Evolutionary conservation across 1,140 invertebrate genomes (phyloP).

Genomic region (Papilio machaon): DNA sequence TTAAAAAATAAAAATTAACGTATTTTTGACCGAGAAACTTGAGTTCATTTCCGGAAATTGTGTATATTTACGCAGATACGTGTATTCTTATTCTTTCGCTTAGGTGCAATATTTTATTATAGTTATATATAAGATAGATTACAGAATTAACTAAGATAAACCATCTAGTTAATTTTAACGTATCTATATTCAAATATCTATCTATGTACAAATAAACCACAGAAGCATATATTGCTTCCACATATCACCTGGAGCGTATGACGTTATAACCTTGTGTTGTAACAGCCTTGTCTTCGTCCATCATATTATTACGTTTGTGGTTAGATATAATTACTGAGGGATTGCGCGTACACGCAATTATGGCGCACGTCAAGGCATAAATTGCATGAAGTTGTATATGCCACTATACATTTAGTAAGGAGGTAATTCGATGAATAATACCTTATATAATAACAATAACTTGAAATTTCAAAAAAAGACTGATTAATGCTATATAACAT

Average conservation of each 20-base stretch:
- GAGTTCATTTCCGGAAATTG: no score
- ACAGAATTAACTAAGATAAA: background rate
- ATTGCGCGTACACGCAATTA: slow-evolving; percentile 67
- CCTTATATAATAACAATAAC: background rate
- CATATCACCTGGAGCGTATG: background rate
- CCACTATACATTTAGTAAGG: background rate
- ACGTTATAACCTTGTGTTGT: slow-evolving; percentile 41
- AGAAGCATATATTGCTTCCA: background rate
- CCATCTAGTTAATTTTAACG: background rate
- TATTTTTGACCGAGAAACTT: no score
- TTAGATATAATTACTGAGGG: slow-evolving; percentile 61
- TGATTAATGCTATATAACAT: no score
- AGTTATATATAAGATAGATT: no score
- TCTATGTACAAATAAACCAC: background rate
- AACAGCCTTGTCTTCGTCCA: slow-evolving; percentile 47
- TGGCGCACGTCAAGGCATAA: slow-evolving; percentile 35
- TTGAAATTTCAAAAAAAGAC: background rate
- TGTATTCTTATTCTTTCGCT: no score
- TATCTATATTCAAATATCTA: background rate
- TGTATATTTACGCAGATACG: no score
- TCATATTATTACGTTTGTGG: slow-evolving; percentile 60
- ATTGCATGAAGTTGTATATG: slow-evolving; percentile 28
- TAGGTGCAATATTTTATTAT: no score
- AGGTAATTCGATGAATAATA: background rate
- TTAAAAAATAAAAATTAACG: no score